A percentile compares a stretch with the other conserved stretches of the same genome.
Conservation (phyloP, 2,888 invertebrate species). For the Candidula unifasciata region DNA sequence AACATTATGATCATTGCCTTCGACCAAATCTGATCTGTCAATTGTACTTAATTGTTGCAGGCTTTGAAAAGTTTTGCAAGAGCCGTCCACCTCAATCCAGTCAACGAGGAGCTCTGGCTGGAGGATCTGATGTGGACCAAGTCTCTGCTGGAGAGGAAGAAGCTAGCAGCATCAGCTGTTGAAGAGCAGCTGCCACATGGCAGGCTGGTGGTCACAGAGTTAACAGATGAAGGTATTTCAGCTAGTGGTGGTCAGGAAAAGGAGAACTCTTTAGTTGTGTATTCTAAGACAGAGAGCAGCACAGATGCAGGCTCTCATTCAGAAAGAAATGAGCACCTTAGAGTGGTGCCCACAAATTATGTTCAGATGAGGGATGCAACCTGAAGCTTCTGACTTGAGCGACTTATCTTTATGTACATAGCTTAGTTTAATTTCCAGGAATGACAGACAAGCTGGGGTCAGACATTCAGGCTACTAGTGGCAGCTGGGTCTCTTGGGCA, state of each 20-base stretch:
- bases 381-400: background rate
- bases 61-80: slow-evolving; percentile 75
- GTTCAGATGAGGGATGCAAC: slow-evolving; percentile 46
- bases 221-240: slow-evolving; percentile 1
- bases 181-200: background rate
- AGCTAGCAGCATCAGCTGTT: background rate
- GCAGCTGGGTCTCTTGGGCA: too few relatives aligned
- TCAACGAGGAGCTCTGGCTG: slow-evolving; percentile 74
- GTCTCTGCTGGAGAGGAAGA: slow-evolving; percentile 51
- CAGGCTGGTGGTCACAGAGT: slow-evolving; percentile 25
- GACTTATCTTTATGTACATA: too few relatives aligned
- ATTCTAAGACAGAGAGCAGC: background rate
- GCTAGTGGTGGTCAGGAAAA: background rate
- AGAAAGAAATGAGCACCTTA: background rate
- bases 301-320: background rate
- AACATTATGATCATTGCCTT: too few relatives aligned
- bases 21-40: too few relatives aligned
- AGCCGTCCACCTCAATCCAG: slow-evolving; percentile 76
- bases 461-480: too few relatives aligned
- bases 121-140: slow-evolving; percentile 76
- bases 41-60: slow-evolving; percentile 56
- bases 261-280: slow-evolving; percentile 1
- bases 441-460: too few relatives aligned
- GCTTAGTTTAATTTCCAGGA: too few relatives aligned
- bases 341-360: slow-evolving; percentile 39